Conservation (phyloP, 2,113 vertebrate genomes). For the Poeciliopsis turrubarensis region DNA sequence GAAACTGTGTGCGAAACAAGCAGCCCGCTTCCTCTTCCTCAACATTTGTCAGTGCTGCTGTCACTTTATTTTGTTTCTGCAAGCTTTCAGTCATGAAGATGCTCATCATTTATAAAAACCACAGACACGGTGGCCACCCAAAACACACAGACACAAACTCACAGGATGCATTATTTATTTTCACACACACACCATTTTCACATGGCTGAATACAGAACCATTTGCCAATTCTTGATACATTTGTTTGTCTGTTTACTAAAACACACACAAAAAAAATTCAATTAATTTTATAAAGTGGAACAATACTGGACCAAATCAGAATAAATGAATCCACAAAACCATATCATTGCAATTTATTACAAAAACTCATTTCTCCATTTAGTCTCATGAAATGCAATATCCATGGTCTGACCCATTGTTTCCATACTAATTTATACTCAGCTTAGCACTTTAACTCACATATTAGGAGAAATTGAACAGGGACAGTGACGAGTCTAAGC, state of each 20-base stretch:
- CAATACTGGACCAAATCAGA: conserved; percentile 72
- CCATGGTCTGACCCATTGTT: conserved; percentile 53
- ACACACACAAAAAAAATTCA: conserved; percentile 54
- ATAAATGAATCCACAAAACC: conserved; percentile 74
- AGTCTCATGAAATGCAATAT: conserved; percentile 46
- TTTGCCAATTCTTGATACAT: conserved; percentile 72
- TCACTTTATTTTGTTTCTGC: conserved; percentile 17
- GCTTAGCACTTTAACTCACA: conserved; percentile 23
- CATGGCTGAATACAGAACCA: conserved; percentile 52
- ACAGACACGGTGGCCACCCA: conserved; percentile 23
- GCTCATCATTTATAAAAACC: conserved; percentile 31
- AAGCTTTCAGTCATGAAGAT: conserved; percentile 21
- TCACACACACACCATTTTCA: conserved; percentile 21
- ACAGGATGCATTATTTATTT: conserved; percentile 25
- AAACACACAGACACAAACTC: conserved; percentile 18
- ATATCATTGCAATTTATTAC: conserved; percentile 72
- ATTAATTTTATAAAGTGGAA: conserved; percentile 76
- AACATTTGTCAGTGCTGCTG: too few species aligned
- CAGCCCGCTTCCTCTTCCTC: too few species aligned
- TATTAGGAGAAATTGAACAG: conserved; percentile 27
- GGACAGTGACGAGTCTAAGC: conserved; percentile 5
- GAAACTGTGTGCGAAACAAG: too few species aligned
- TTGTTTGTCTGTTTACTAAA: conserved; percentile 65
- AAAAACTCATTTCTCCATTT: conserved; percentile 66
- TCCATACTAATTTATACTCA: conserved; percentile 34